These are phyloP conservation scores for Noctua fimbriata DNA, from an alignment of 2,888 invertebrate species.

Conservation along the genomic window DNA sequence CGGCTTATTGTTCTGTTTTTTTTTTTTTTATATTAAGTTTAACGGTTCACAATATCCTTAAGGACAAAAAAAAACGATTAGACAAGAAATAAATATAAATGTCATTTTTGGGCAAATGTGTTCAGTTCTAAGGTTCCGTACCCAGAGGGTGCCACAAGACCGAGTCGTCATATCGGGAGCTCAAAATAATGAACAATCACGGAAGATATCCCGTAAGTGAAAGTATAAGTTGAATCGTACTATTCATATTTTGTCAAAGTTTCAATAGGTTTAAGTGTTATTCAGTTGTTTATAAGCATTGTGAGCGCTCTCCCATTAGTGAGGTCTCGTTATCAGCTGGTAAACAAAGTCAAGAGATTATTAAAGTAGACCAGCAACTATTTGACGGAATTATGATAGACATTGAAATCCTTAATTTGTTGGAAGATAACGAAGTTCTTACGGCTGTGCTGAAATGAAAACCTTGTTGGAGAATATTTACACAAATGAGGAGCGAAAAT, in stretches of 20 bases:
- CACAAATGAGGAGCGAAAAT: slow-evolving; percentile 9
- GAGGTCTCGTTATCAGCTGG: slow-evolving; percentile 70
- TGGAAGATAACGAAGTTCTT: slow-evolving; percentile 33
- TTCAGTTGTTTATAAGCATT: slow-evolving; percentile 77
- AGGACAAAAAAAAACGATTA: no score
- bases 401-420: slow-evolving; percentile 49
- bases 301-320: slow-evolving; percentile 69
- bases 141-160: no score
- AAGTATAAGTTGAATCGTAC: no score
- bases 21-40: not conserved
- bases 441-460: slow-evolving; percentile 37
- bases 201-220: no score
- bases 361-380: slow-evolving; percentile 26
- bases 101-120: no score
- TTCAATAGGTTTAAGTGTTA: no score
- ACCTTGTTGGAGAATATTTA: slow-evolving; percentile 27
- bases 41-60: no score
- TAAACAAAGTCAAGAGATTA: slow-evolving; percentile 74
- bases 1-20: not conserved
- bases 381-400: slow-evolving; percentile 30
- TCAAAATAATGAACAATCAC: no score
- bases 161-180: no score
- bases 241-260: no score
- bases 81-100: no score
- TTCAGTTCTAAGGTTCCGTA: no score